Conservation (phyloP, 2,888 invertebrate species). For the Colletes collaris region DNA sequence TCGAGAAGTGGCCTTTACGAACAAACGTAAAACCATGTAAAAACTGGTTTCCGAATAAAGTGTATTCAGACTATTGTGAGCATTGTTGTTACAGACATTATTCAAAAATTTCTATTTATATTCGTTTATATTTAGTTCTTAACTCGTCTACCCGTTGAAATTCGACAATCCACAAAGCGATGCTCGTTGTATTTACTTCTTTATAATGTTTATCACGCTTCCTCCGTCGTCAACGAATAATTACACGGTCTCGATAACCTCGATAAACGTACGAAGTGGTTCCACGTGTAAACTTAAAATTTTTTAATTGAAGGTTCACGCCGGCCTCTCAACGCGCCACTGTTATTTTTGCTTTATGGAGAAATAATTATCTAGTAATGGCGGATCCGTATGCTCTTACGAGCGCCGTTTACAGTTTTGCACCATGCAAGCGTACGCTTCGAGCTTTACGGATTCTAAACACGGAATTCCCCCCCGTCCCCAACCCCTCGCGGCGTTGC, state of each 20-base stretch:
- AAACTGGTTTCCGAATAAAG: too few relatives aligned
- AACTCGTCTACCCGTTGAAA: too few relatives aligned
- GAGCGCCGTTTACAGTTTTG: constrained; percentile 68
- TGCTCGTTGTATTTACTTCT: too few relatives aligned
- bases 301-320: constrained; percentile 53
- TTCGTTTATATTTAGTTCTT: too few relatives aligned
- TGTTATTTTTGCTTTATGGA: constrained; percentile 57
- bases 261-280: background rate
- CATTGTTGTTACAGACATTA: too few relatives aligned
- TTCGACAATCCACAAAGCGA: too few relatives aligned
- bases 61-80: too few relatives aligned
- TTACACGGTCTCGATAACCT: background rate
- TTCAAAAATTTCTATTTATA: too few relatives aligned
- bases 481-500: constrained; percentile 25
- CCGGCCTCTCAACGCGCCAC: constrained; percentile 27
- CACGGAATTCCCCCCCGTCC: constrained; percentile 53
- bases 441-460: constrained; percentile 65
- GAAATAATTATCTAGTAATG: constrained; percentile 65
- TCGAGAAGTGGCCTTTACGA: too few relatives aligned
- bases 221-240: background rate
- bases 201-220: background rate
- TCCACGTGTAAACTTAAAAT: constrained; percentile 46
- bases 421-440: constrained; percentile 63
- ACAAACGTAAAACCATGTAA: too few relatives aligned
- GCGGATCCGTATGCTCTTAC: constrained; percentile 55